These are phyloP conservation scores for Chrysaora quinquecirrha DNA, from an alignment of 30 jellyfish, hydroid and myxozoan genomes.

Conservation along the genomic window DNA sequence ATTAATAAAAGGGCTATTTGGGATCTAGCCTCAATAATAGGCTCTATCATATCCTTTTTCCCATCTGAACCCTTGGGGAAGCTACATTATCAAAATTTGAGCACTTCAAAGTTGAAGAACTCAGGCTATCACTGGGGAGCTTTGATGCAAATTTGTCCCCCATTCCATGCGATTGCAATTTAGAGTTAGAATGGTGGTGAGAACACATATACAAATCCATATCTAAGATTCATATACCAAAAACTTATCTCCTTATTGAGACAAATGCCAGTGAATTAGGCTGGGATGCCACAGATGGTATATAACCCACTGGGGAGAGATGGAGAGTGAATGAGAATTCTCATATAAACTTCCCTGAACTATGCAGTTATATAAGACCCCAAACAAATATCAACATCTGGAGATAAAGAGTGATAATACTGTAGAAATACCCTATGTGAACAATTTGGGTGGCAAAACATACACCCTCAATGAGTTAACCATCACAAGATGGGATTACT, in stretches of 20 bases:
- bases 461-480: neutral
- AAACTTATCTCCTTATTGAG: neutral
- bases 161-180: neutral
- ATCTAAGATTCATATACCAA: neutral
- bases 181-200: neutral
- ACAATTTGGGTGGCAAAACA: neutral
- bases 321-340: neutral
- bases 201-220: neutral
- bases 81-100: neutral
- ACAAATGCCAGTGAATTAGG: neutral
- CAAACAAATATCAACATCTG: neutral
- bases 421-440: neutral
- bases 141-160: neutral
- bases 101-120: neutral
- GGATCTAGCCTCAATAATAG: neutral
- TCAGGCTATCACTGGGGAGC: neutral
- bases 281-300: neutral
- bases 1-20: neutral
- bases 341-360: neutral
- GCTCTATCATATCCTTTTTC: neutral
- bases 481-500: neutral
- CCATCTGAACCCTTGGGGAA: neutral
- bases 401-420: neutral
- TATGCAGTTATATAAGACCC: neutral
- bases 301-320: neutral